Conservation (phyloP, 2,113 vertebrate genomes). For the Scomber scombrus region DNA sequence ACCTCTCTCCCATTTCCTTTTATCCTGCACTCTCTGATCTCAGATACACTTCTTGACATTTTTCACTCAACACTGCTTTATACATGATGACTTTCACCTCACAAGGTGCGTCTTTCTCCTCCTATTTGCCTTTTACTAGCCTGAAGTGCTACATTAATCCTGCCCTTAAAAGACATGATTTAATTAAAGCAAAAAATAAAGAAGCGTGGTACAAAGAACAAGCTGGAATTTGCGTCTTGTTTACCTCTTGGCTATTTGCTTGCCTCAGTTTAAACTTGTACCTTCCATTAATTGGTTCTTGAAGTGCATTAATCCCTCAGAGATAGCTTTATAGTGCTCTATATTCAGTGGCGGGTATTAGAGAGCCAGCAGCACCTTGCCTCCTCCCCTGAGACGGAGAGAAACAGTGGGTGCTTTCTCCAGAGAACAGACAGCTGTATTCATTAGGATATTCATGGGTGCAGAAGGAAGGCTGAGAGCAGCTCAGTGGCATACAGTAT, state of each 20-base stretch:
- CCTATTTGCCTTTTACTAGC: constrained; percentile 5
- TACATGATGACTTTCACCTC: constrained; percentile 3
- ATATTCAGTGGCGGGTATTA: constrained; percentile 66
- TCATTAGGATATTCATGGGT: constrained; percentile 75
- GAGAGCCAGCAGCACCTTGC: constrained; percentile 70
- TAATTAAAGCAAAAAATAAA: constrained; percentile 47
- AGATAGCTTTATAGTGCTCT: constrained; percentile 65
- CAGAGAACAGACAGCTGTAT: constrained; percentile 77
- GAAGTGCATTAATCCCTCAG: constrained; percentile 66
- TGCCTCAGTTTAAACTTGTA: constrained; percentile 64
- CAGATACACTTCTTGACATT: background rate
- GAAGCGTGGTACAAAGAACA: constrained; percentile 7
- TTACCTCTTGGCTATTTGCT: constrained; percentile 73
- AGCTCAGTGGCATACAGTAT: constrained; percentile 63
- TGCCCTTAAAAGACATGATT: constrained; percentile 50
- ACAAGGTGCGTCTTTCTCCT: constrained; percentile 16
- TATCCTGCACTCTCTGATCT: constrained; percentile 16
- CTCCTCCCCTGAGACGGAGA: constrained; percentile 71
- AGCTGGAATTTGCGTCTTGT: constrained; percentile 43
- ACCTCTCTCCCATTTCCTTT: background rate
- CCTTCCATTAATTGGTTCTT: constrained; percentile 76
- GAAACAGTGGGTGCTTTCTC: constrained; percentile 83
- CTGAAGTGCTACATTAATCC: constrained; percentile 48
- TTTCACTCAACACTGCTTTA: background rate
- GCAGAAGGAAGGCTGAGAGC: constrained; percentile 61